These are phyloP conservation scores for Drosophila borborema DNA, from an alignment of 2,888 invertebrate genomes.

Conservation along the genomic window DNA sequence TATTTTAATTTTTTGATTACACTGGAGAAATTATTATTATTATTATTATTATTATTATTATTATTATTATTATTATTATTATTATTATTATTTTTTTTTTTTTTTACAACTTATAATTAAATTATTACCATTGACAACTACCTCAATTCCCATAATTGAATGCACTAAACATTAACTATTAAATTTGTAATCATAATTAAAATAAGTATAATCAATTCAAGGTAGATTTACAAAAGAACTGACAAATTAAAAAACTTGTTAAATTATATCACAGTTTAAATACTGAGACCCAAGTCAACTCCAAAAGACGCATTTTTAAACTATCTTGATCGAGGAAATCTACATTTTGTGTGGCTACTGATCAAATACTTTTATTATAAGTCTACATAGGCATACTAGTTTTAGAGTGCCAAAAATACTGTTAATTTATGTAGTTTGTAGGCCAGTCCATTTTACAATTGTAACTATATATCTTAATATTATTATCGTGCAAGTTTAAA, in stretches of 20 bases:
- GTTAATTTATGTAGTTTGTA: constrained; percentile 49
- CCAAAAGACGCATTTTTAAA: constrained; percentile 22
- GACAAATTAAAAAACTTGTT: not conserved
- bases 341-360: constrained; percentile 32
- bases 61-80: not conserved
- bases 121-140: constrained; percentile 1
- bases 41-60: not conserved
- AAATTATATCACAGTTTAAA: constrained; percentile 54
- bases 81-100: not conserved
- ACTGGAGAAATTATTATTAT: too few species aligned
- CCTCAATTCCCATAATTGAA: not conserved
- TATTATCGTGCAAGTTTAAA: constrained; percentile 39
- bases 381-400: constrained; percentile 45
- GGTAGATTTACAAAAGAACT: constrained; percentile 11
- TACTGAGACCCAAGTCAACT: constrained; percentile 48
- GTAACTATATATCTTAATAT: constrained; percentile 48
- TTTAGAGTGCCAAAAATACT: constrained; percentile 36
- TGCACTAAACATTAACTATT: not conserved
- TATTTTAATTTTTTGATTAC: not conserved
- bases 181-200: constrained; percentile 2
- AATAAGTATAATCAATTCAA: constrained; percentile 13
- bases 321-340: constrained; percentile 18
- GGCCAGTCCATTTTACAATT: constrained; percentile 74
- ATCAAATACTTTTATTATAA: constrained; percentile 37
- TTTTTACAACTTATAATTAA: not conserved